phyloP scores from a whole-genome alignment of 2,113 vertebrate species.

The Piprites chloris region DNA sequence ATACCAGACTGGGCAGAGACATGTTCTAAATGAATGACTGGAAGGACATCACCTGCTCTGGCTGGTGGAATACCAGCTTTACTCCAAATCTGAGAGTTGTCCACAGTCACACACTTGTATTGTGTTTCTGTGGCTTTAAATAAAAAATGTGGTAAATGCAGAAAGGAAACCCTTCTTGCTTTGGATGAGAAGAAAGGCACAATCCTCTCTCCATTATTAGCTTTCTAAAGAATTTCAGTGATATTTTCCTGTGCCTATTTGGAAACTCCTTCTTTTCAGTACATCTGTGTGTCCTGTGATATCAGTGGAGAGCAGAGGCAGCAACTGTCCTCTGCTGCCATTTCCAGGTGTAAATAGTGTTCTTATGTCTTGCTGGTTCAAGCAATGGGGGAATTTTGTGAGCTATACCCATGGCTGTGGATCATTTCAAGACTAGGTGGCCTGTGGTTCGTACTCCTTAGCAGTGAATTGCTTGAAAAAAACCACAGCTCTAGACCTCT shows the following conservation, averaged over 20 bases:
- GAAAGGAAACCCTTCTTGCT: background rate
- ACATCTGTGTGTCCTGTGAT: background rate
- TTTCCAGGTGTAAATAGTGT: background rate
- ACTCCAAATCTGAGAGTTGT: background rate
- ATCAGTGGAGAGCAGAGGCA: background rate
- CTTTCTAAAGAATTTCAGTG: background rate
- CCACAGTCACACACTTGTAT: fast-evolving
- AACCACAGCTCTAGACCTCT: background rate
- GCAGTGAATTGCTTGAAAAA: background rate
- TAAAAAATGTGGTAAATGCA: background rate
- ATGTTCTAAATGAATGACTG: background rate
- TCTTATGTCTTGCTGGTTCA: background rate
- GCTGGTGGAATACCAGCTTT: background rate
- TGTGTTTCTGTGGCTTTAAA: background rate
- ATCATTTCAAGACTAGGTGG: background rate
- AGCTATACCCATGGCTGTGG: background rate
- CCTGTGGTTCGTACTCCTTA: background rate
- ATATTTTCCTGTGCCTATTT: background rate
- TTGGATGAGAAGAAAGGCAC: background rate
- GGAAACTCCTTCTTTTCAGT: background rate
- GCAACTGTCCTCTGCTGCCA: background rate
- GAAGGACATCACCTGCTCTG: background rate
- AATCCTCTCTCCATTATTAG: background rate
- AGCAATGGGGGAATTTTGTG: background rate
- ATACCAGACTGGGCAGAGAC: background rate